Base-by-base conservation (phyloP, 1,140 invertebrate species). In the Paraescarpia echinospica region DNA sequence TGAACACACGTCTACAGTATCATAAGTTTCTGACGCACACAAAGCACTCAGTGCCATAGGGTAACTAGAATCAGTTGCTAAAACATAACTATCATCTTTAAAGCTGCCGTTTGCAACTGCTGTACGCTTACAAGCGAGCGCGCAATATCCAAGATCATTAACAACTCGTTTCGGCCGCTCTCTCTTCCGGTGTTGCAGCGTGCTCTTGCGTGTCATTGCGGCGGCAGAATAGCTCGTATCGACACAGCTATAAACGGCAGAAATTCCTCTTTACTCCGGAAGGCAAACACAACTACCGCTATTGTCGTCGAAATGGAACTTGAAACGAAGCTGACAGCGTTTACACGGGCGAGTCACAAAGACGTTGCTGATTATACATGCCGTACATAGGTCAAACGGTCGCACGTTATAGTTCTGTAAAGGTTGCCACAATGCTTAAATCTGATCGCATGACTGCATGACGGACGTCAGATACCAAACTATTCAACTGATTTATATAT, bases 261-360 rank as follows among this genome's bases (percentile, higher is more conserved):
- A 77, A 77, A 77, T 2, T 12, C 27, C 18, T 77, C 59, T 18
- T 77, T 4, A 77, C 8, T 22, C 12, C 12, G 59, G 59, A 77
- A 77, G 59, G 59, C 59, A 77, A 27, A 77, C 27, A 77, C 9
- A 77, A 77, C 59, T 18, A 18, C 59, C 18, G 59, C 27, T 77
- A 77, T 77, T 77, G 59, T 77, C 59, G 59, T 77, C 59, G 59
- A 77, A 77, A 77, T 77, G 59, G 59, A 77, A 77, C 59, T 77
- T 77, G 59, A 77, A 77, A 77, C 59, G 22, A 27, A 6, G 59
- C 59, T 77, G 59, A 18, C 59, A 14, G 59, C 59, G 59, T 77
- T 77, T 77, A 77, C 59, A 77, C 59, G 59, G 59, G 59, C 59
- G 59, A 14, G 59, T 77, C 12, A 77, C 59, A 77, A 77, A 77